Evolutionary conservation across 2,888 invertebrate species (phyloP).

Genomic region (Stramonita haemastoma): DNA sequence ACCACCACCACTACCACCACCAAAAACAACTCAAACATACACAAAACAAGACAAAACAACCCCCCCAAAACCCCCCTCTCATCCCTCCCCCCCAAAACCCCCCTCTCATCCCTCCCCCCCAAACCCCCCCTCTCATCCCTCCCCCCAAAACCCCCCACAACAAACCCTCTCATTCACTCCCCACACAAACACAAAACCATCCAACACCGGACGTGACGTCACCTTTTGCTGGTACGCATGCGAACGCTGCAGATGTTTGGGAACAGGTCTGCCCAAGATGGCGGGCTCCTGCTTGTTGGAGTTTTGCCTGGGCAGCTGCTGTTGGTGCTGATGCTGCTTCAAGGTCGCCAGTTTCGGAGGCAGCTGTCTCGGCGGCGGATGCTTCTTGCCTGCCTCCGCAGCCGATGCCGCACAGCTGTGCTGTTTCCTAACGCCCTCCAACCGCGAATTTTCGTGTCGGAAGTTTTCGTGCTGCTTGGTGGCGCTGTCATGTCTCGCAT

Average conservation of each 20-base stretch:
- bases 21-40: no score
- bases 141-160: no score
- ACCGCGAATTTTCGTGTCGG: neutral
- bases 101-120: neutral
- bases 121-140: neutral
- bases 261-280: neutral
- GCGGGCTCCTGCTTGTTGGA: neutral
- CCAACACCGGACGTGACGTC: neutral
- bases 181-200: no score
- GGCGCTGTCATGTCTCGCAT: neutral
- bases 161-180: no score
- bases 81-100: neutral
- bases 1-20: no score
- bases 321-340: neutral
- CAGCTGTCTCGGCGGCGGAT: neutral
- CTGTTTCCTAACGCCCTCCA: neutral
- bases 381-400: neutral
- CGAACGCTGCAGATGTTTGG: slow-evolving; percentile 35
- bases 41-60: no score
- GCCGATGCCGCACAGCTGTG: neutral
- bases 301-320: neutral
- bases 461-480: neutral
- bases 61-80: no score
- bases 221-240: slow-evolving; percentile 41
- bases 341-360: neutral